These are phyloP conservation scores for Aurelia sp. DNA, from an alignment of 30 jellyfish, hydroid and myxozoan species.

Conservation along the genomic window DNA sequence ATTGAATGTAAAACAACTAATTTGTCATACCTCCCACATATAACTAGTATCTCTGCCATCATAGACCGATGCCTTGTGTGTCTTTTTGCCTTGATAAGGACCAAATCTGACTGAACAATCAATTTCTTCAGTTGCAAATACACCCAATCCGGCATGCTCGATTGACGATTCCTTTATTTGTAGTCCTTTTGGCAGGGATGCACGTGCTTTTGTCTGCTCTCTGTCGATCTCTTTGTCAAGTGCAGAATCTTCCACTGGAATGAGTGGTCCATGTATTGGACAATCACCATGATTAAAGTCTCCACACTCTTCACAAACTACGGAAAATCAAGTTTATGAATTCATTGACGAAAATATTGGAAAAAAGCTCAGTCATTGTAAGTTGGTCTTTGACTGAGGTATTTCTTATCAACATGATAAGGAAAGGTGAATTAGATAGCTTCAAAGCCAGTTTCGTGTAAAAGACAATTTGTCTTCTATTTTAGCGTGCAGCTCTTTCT, in stretches of 20 bases:
- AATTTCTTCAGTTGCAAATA: slow-evolving; percentile 63
- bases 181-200: slow-evolving; percentile 79
- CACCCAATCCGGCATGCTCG: slow-evolving; percentile 90
- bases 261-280: slow-evolving; percentile 88
- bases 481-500: too few species aligned
- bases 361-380: too few species aligned
- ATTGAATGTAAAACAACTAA: too few species aligned
- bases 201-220: slow-evolving; percentile 45
- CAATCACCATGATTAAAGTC: slow-evolving; percentile 91
- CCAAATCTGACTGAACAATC: slow-evolving; percentile 77
- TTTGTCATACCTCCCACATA: slow-evolving; percentile 80
- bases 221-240: not conserved
- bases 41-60: slow-evolving; percentile 86
- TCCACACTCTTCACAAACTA: slow-evolving; percentile 83
- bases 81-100: slow-evolving; percentile 90
- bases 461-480: too few species aligned
- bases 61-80: slow-evolving; percentile 47
- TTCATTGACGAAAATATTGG: too few species aligned
- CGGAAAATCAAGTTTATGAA: too few species aligned
- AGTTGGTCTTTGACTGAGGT: too few species aligned
- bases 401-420: too few species aligned
- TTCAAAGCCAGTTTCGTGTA: too few species aligned
- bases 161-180: slow-evolving; percentile 58
- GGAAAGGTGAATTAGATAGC: too few species aligned
- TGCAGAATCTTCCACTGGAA: slow-evolving; percentile 68